Conservation (phyloP, 2,797 vertebrate genomes). For the Champsocephalus esox region DNA sequence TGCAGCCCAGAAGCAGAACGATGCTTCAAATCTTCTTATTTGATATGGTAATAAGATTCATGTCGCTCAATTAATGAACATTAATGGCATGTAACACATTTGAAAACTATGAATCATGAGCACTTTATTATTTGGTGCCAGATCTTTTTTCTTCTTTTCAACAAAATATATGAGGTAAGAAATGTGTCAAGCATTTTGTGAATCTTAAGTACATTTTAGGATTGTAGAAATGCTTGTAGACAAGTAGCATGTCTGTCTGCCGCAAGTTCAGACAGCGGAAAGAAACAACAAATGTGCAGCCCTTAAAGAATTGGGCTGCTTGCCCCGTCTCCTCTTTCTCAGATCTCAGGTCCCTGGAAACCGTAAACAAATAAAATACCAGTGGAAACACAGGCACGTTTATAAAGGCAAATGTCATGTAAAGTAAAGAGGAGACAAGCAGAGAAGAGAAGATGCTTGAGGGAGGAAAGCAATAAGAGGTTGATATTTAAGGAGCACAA, state of each 20-base stretch:
- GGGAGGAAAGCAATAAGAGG: slow-evolving; percentile 55
- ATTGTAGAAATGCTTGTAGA: not conserved
- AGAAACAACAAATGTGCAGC: slow-evolving; percentile 7
- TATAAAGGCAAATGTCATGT: slow-evolving; percentile 60
- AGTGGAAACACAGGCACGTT: slow-evolving; percentile 66
- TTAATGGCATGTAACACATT: not conserved
- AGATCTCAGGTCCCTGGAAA: slow-evolving; percentile 61
- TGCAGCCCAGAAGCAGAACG: not conserved
- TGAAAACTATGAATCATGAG: not conserved
- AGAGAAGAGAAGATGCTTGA: slow-evolving; percentile 30
- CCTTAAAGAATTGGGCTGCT: slow-evolving; percentile 18
- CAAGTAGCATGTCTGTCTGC: not conserved
- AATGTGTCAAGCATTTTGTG: not conserved
- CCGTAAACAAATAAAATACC: slow-evolving; percentile 72
- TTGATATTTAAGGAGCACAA: slow-evolving; percentile 33
- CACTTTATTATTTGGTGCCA: not conserved
- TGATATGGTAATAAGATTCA: not conserved
- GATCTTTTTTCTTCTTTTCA: not conserved
- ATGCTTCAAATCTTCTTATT: not conserved
- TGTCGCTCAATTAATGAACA: not conserved
- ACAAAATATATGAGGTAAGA: not conserved
- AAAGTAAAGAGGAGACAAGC: slow-evolving; percentile 54
- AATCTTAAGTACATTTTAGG: not conserved
- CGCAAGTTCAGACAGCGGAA: not conserved
- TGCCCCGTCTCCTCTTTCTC: slow-evolving; percentile 39